phyloP scores from a whole-genome alignment of 2,888 invertebrate genomes.

The Anthrax anthrax region DNA sequence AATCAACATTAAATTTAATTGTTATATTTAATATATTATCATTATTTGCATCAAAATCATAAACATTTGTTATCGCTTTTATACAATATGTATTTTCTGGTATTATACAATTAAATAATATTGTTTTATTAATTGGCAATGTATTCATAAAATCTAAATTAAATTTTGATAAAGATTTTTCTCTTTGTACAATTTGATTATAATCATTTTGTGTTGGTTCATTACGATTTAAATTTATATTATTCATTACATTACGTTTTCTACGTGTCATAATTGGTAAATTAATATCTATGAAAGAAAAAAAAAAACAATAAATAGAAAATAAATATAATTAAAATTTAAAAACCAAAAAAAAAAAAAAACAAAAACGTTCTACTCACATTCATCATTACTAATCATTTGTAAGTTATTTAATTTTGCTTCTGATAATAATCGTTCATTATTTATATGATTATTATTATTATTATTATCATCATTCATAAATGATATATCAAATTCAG shows the following conservation, averaged over 20 bases:
- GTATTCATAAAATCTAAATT: conserved; percentile 26
- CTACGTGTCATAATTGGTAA: not conserved
- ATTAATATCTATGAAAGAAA: not conserved
- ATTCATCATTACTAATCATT: not conserved
- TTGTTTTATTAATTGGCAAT: conserved; percentile 31
- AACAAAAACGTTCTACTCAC: not conserved
- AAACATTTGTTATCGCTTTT: conserved; percentile 26
- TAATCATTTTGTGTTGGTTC: too few relatives aligned
- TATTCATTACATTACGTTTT: not conserved
- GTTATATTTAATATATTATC: conserved; percentile 24
- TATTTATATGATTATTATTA: not conserved
- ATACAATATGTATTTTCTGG: conserved; percentile 25
- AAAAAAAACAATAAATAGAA: not conserved
- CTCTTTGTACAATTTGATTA: not conserved
- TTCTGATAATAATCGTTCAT: not conserved
- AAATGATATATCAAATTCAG: too few relatives aligned
- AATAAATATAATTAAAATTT: too few relatives aligned
- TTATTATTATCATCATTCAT: too few relatives aligned
- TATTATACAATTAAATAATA: conserved; percentile 28
- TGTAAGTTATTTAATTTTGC: too few relatives aligned
- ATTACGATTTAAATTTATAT: too few relatives aligned
- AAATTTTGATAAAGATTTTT: conserved; percentile 15
- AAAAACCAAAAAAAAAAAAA: not conserved
- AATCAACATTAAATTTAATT: conserved; percentile 26
- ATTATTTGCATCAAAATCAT: conserved; percentile 23